Evolutionary conservation across 2,888 invertebrate genomes (phyloP), one percentile per base, ranked within the genome.

Genomic region (Odontocerum albicorne): DNA sequence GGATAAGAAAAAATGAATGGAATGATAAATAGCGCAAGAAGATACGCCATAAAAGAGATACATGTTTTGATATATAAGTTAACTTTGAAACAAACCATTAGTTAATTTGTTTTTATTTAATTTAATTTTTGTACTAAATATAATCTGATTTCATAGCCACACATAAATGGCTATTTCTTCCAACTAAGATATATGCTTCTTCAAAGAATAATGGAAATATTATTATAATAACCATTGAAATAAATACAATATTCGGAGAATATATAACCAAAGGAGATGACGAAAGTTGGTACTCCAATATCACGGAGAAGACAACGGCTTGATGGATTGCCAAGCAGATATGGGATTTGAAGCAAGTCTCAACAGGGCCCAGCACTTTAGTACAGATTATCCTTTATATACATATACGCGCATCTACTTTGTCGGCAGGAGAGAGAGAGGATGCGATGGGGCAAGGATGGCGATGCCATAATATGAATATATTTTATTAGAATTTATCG

Each of bases 341-440:
- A 55, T 58, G 60, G 60, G 60, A 61, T 61, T 61, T 61, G 60
- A 38, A 49, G 55, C 55, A 55, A 58, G 52, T 56, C 60, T 61
- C 60, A 58, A 61, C 60, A 61, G 55, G 58, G 56, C 49, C 58
- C 50, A 50, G 58, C 60, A 61, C 60, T 61, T 61, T 13, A 17
- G 6, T 3, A 15, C 15, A 13, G 38, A 59, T 59, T 59, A 59
- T 59, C 59, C 52, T 59, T 59, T 59, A 56, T 32, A 56, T 43
- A 38, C 44, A 19, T 36, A 15, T 35, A 35, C 12, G 12, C 35
- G 12, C 35, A 35, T 35, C 4, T 35, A 35, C 7, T 7, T 4
- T 27, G 27, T 27, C 6, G 6, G 27, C 6, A 27, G 27, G 27
- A 27, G 27, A 27, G 6, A 10, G 7, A 19, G n/a, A 19, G 7